Evolutionary conservation across 2,113 vertebrate species (phyloP).

Genomic region (Coptodon rendalli): DNA sequence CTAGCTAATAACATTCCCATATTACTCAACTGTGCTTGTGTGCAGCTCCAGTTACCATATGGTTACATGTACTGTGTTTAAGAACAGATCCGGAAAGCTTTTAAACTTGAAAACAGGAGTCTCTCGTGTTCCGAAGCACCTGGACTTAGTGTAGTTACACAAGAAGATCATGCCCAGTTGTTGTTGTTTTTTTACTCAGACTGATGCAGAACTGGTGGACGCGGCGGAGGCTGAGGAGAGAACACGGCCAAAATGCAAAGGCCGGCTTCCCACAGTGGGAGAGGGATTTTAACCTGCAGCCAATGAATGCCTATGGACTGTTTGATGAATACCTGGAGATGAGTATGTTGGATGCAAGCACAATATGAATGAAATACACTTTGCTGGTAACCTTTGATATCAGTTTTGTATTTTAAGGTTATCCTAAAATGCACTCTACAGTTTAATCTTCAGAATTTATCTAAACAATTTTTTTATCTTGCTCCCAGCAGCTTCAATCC

Average conservation of each 20-base stretch:
- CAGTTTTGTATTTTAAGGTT: not conserved
- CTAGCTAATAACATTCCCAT: not conserved
- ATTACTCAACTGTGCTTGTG: not conserved
- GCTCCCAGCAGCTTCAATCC: not conserved
- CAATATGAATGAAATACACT: not conserved
- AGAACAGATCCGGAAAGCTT: not conserved
- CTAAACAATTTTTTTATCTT: not conserved
- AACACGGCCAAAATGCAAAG: slow-evolving; percentile 77
- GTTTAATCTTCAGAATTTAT: slow-evolving; percentile 11
- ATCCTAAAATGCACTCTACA: not conserved
- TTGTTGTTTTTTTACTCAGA: slow-evolving; percentile 44
- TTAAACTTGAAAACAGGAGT: not conserved
- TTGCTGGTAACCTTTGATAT: not conserved
- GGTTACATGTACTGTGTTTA: not conserved
- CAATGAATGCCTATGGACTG: slow-evolving; percentile 91
- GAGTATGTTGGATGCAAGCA: slow-evolving; percentile 74
- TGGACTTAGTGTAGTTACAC: not conserved
- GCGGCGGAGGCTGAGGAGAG: slow-evolving; percentile 78
- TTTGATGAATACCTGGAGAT: slow-evolving; percentile 98
- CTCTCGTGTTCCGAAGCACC: not conserved
- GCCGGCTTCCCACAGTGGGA: slow-evolving; percentile 86
- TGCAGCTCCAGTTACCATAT: not conserved
- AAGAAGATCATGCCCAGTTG: not conserved
- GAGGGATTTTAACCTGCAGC: slow-evolving; percentile 89
- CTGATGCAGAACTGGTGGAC: slow-evolving; percentile 94